These are phyloP conservation scores for Agonopterix alstromeriana DNA, from an alignment of 2,888 invertebrate species.

Conservation along the genomic window DNA sequence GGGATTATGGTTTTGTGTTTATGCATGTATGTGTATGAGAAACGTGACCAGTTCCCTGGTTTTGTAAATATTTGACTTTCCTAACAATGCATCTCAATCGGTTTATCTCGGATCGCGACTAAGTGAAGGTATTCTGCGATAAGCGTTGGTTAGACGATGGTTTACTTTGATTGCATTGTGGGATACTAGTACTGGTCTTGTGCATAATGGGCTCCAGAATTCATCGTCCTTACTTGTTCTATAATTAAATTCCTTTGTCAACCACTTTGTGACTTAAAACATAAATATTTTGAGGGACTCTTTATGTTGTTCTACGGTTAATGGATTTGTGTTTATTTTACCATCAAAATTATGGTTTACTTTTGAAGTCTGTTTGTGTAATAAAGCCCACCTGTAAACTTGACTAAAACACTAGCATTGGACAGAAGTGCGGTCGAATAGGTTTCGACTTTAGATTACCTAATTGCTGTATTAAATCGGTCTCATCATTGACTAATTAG, in stretches of 20 bases:
- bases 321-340: no score
- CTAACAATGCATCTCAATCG: conserved; percentile 11
- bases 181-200: conserved; percentile 10
- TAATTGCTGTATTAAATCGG: no score
- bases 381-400: no score
- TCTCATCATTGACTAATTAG: no score
- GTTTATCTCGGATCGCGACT: conserved; percentile 12
- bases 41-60: background rate
- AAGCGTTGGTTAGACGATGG: conserved; percentile 21
- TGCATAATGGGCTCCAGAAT: conserved; percentile 11
- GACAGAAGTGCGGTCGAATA: no score
- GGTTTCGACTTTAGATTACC: no score
- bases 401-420: no score
- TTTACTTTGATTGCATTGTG: conserved; percentile 35
- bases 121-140: conserved; percentile 8
- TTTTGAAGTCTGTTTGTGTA: no score
- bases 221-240: conserved; percentile 1
- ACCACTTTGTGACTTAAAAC: background rate
- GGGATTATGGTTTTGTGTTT: background rate
- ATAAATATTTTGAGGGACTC: no score
- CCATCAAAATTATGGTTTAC: no score
- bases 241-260: background rate
- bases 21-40: background rate
- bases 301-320: no score
- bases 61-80: conserved; percentile 13